Evolutionary conservation across 2,797 vertebrate species (phyloP).

Genomic region (Bradypus variegatus): DNA sequence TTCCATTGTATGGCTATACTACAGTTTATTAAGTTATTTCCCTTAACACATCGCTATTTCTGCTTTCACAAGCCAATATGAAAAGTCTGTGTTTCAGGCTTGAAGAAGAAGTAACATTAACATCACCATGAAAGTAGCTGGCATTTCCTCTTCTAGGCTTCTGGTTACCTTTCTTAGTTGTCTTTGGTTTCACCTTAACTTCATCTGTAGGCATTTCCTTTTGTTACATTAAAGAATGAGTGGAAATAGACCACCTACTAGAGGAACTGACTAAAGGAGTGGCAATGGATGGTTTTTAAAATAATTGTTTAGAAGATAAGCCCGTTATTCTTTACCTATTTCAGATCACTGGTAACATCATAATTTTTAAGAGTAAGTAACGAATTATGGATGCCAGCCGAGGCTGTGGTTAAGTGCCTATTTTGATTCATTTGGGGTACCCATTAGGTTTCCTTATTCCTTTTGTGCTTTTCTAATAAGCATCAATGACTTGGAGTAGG

Average conservation of each 20-base stretch:
- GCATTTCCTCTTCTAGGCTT: not conserved
- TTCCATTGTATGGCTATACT: not conserved
- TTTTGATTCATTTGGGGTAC: not conserved
- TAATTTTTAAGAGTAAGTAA: not conserved
- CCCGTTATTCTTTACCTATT: not conserved
- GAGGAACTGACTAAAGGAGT: not conserved
- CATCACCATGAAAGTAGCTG: not conserved
- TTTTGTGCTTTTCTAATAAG: not conserved
- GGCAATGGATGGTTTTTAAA: not conserved
- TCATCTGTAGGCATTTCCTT: not conserved
- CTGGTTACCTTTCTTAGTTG: not conserved
- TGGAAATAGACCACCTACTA: not conserved
- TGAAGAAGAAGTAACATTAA: not conserved
- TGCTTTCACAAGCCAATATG: not conserved
- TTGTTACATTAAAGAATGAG: not conserved
- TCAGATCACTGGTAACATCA: not conserved
- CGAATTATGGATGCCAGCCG: not conserved
- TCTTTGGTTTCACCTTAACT: not conserved
- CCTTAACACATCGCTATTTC: not conserved
- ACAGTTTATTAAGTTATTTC: conserved; percentile 3
- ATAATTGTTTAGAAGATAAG: not conserved
- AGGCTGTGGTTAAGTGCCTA: not conserved
- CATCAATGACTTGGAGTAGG: not conserved
- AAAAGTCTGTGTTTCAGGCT: not conserved
- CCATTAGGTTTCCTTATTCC: not conserved